These are phyloP conservation scores for Tetranychus cinnabarinus DNA, from an alignment of 1,140 invertebrate species.

Conservation along the genomic window DNA sequence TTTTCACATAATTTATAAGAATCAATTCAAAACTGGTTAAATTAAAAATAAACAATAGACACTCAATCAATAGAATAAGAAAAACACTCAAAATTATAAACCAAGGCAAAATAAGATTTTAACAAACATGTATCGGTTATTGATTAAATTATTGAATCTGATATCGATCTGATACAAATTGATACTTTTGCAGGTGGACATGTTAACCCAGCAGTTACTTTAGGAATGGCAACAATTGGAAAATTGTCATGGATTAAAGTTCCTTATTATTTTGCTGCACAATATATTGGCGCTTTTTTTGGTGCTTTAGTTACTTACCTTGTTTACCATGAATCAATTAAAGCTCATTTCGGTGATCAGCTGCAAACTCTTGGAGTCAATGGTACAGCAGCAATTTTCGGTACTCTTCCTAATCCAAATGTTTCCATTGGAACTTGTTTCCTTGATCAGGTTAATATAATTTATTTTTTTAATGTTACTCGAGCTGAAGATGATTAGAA, in stretches of 20 bases:
- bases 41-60: no score
- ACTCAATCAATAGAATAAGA: no score
- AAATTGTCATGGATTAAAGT: constrained; percentile 23
- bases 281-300: constrained; percentile 25
- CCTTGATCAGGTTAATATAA: constrained; percentile 24
- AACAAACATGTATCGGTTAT: no score
- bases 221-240: constrained; percentile 24
- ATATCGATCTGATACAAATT: no score
- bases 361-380: constrained; percentile 3
- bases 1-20: no score
- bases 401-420: constrained; percentile 29
- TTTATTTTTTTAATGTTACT: no score
- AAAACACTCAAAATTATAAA: no score
- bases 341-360: constrained; percentile 15
- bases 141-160: no score
- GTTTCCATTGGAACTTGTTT: constrained; percentile 22
- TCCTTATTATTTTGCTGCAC: constrained; percentile 26
- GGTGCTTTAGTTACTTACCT: constrained; percentile 11
- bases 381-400: constrained; percentile 21
- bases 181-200: constrained; percentile 22
- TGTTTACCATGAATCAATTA: constrained; percentile 21
- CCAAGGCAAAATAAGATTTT: no score
- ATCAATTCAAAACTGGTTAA: no score
- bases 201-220: constrained; percentile 31
- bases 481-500: no score